Evolutionary conservation across 2,797 vertebrate species (phyloP).

Genomic region (Chaetophractus vellerosus): DNA sequence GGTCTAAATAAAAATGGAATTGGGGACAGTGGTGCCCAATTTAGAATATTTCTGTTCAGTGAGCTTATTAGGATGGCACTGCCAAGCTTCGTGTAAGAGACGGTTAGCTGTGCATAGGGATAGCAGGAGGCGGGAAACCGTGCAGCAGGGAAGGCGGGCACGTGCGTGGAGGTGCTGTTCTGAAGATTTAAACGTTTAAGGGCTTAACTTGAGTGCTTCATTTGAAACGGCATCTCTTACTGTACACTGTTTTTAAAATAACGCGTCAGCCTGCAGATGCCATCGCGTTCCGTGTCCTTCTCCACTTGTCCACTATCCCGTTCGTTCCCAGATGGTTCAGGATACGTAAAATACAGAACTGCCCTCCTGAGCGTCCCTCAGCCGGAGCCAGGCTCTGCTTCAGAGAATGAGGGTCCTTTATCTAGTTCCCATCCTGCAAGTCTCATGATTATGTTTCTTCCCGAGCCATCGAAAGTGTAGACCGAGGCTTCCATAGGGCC

Average conservation of each 20-base stretch:
- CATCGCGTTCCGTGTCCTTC: accelerated
- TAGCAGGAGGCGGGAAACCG: no score
- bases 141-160: accelerated
- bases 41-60: accelerated
- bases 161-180: not conserved
- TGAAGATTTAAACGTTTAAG: not conserved
- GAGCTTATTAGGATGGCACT: accelerated
- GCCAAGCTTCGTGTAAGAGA: accelerated
- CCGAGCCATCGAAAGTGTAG: accelerated
- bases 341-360: accelerated
- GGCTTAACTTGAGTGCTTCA: not conserved
- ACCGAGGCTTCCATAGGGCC: not conserved
- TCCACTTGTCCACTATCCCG: accelerated
- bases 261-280: accelerated
- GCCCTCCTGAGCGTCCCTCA: not conserved
- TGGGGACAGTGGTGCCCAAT: not conserved
- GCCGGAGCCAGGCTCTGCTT: not conserved
- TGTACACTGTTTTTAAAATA: not conserved
- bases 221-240: not conserved
- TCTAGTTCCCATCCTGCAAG: accelerated
- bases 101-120: accelerated
- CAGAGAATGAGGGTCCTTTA: not conserved
- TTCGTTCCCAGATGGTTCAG: not conserved
- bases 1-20: not conserved
- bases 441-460: accelerated